Conservation (phyloP, 2,797 vertebrate species). For the Cyclopterus lumpus region DNA sequence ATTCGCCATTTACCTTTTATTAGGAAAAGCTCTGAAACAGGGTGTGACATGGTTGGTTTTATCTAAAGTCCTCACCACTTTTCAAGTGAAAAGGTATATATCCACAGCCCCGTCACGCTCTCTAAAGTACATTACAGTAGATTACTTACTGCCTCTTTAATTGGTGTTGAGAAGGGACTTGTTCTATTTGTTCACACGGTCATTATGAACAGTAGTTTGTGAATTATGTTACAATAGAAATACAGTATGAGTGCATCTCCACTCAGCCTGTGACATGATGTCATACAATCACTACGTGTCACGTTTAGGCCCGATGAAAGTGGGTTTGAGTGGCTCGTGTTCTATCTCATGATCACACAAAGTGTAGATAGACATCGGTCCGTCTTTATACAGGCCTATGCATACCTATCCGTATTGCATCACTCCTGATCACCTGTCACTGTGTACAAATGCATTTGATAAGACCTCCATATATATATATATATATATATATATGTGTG, state of each 20-base stretch:
- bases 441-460: constrained; percentile 62
- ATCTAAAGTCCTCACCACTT: background rate
- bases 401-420: constrained; percentile 33
- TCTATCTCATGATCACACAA: constrained; percentile 32
- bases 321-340: background rate
- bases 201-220: constrained; percentile 14
- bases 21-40: background rate
- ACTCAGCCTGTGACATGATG: constrained; percentile 7
- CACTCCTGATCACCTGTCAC: constrained; percentile 41
- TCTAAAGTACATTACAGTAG: background rate
- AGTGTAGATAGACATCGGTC: constrained; percentile 62
- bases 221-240: constrained; percentile 22
- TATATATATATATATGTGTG: background rate
- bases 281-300: background rate
- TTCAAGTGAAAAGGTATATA: background rate
- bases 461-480: constrained; percentile 26
- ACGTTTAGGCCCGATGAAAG: background rate
- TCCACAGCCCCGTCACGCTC: background rate
- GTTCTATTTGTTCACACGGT: constrained; percentile 6
- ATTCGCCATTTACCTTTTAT: background rate
- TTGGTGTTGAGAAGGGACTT: constrained; percentile 14
- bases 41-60: background rate
- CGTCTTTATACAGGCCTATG: constrained; percentile 47
- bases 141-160: constrained; percentile 3
- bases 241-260: constrained; percentile 25